These are phyloP conservation scores for Chloropsis cyanopogon DNA, from an alignment of 2,113 vertebrate species.

Conservation along the genomic window DNA sequence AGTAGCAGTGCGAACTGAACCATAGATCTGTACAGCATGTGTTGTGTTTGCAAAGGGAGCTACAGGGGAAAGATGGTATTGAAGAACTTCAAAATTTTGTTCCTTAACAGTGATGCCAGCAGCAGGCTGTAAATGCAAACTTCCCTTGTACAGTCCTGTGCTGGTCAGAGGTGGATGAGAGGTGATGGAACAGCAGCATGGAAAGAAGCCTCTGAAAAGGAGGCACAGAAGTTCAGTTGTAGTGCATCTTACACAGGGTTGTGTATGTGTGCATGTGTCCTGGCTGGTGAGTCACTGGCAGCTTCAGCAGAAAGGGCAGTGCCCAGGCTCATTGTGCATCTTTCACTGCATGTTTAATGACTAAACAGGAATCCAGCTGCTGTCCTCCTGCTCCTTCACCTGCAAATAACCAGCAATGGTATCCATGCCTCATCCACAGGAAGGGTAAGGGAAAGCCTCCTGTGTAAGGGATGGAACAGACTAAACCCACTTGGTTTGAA, in stretches of 20 bases:
- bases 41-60: neutral
- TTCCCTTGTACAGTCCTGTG: neutral
- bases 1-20: neutral
- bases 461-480: neutral
- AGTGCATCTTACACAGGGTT: fast-evolving
- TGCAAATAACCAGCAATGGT: fast-evolving
- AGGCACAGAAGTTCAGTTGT: neutral
- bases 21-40: neutral
- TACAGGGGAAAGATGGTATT: neutral
- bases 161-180: neutral
- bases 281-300: neutral
- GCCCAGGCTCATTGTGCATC: neutral
- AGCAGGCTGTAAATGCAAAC: neutral
- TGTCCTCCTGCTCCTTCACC: neutral
- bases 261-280: fast-evolving
- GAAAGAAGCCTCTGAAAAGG: neutral
- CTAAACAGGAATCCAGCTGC: neutral
- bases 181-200: neutral
- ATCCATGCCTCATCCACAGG: neutral
- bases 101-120: neutral
- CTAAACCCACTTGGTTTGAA: neutral
- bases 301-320: neutral
- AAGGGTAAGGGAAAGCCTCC: neutral
- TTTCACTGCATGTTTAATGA: fast-evolving
- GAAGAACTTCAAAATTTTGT: neutral